These are phyloP conservation scores for Bursaphelenchus okinawaensis DNA, from an alignment of 2,888 invertebrate species.

Conservation along the genomic window DNA sequence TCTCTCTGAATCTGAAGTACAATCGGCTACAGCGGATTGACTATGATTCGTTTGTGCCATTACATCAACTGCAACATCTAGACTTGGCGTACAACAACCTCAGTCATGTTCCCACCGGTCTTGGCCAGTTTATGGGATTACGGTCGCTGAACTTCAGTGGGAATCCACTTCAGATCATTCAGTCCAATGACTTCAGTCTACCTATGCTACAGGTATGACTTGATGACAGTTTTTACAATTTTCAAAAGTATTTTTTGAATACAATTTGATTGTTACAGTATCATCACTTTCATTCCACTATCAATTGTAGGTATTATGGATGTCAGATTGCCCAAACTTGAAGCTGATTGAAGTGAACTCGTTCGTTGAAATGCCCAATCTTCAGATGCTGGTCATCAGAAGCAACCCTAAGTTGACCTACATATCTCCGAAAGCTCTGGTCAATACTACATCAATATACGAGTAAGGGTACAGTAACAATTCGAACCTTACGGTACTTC, in stretches of 20 bases:
- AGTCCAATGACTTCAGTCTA: slow-evolving; percentile 25
- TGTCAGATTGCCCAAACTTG: slow-evolving; percentile 29
- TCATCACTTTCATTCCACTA: background rate
- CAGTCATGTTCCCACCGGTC: slow-evolving; percentile 24
- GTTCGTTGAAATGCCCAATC: slow-evolving; percentile 32
- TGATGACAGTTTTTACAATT: background rate
- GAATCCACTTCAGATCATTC: slow-evolving; percentile 29
- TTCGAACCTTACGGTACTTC: no score
- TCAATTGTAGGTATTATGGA: slow-evolving; percentile 26
- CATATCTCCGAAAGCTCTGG: slow-evolving; percentile 35
- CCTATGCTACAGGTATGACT: slow-evolving; percentile 27
- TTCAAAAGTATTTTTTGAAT: background rate
- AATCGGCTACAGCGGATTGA: slow-evolving; percentile 34
- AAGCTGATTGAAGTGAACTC: slow-evolving; percentile 31
- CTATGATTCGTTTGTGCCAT: slow-evolving; percentile 36
- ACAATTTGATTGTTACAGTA: background rate
- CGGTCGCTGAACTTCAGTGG: slow-evolving; percentile 33
- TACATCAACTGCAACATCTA: slow-evolving; percentile 31
- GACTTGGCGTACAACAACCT: slow-evolving; percentile 33
- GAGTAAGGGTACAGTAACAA: no score
- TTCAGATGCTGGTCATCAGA: slow-evolving; percentile 27
- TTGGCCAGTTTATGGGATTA: slow-evolving; percentile 33
- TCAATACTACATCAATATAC: slow-evolving; percentile 29
- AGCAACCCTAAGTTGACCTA: slow-evolving; percentile 31
- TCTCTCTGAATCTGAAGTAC: slow-evolving; percentile 23